Evolutionary conservation across 1,140 invertebrate genomes (phyloP).

Genomic region (Cataglyphis hispanica): DNA sequence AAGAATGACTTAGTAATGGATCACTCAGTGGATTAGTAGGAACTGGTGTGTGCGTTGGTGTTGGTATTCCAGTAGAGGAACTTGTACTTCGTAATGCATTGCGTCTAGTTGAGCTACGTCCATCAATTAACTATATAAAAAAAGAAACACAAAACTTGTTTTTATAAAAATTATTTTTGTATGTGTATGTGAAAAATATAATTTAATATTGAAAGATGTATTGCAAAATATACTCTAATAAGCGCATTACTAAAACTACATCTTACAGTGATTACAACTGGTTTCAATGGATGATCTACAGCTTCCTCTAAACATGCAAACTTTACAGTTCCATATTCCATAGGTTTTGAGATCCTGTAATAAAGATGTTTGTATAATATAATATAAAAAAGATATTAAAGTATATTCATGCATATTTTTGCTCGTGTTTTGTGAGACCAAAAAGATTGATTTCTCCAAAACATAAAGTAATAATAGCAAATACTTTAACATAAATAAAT

Average conservation of each 20-base stretch:
- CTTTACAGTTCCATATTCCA: conserved; percentile 70
- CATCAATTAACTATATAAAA: conserved; percentile 84
- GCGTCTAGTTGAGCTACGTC: conserved; percentile 83
- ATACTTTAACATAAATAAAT: neutral
- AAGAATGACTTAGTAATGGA: conserved; percentile 82
- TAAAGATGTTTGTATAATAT: conserved; percentile 13
- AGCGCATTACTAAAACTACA: neutral
- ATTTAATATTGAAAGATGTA: neutral
- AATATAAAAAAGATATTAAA: conserved; percentile 33
- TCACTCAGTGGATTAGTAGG: conserved; percentile 87
- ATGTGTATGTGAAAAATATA: neutral
- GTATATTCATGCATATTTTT: neutral
- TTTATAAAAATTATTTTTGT: conserved; percentile 4
- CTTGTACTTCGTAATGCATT: conserved; percentile 84
- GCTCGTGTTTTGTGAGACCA: neutral
- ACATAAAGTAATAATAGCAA: neutral
- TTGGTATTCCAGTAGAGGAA: conserved; percentile 86
- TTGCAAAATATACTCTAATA: neutral
- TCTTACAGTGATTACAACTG: conserved; percentile 84
- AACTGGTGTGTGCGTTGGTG: conserved; percentile 84
- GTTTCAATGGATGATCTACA: conserved; percentile 86
- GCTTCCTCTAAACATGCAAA: conserved; percentile 74
- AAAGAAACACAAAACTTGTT: conserved; percentile 26
- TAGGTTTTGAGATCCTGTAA: conserved; percentile 76
- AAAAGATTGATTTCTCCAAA: conserved; percentile 23